Evolutionary conservation across 30 jellyfish, hydroid and myxozoan genomes (phyloP).

Genomic region (Aurelia coerulea): DNA sequence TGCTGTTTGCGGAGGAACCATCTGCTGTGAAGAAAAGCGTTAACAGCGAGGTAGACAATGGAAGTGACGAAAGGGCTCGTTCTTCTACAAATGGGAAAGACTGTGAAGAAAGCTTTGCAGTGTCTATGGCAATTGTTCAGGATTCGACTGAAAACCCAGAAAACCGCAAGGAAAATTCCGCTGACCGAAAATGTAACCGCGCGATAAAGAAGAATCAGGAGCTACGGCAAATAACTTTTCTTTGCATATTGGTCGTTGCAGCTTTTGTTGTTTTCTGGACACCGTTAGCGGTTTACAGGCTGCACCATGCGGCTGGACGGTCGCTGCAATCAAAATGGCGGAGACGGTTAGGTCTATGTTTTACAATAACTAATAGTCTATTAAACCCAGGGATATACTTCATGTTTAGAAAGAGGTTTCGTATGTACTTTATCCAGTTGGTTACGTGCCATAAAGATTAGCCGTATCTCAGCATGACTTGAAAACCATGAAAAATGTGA

Average conservation of each 20-base stretch:
- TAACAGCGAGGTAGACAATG: background rate
- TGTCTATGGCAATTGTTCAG: background rate
- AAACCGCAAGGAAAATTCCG: no score
- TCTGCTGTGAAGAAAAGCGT: background rate
- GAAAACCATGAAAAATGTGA: no score
- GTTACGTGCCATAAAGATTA: no score
- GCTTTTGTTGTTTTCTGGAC: constrained; percentile 31
- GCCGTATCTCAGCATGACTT: no score
- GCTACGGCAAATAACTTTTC: background rate
- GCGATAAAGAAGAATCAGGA: background rate
- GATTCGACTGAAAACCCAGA: background rate
- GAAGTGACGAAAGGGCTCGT: background rate
- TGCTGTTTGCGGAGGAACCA: background rate
- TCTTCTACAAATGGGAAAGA: background rate
- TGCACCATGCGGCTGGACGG: background rate
- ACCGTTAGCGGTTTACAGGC: constrained; percentile 34
- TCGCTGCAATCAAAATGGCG: background rate
- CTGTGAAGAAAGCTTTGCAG: background rate
- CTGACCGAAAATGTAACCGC: no score
- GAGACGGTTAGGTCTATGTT: constrained; percentile 16
- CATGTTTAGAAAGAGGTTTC: constrained; percentile 9
- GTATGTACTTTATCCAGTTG: background rate
- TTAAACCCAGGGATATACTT: constrained; percentile 27
- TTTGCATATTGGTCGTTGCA: constrained; percentile 2
- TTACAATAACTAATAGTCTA: constrained; percentile 25